phyloP scores from a whole-genome alignment of 1,140 invertebrate genomes.

The Brachionus manjavacas region DNA sequence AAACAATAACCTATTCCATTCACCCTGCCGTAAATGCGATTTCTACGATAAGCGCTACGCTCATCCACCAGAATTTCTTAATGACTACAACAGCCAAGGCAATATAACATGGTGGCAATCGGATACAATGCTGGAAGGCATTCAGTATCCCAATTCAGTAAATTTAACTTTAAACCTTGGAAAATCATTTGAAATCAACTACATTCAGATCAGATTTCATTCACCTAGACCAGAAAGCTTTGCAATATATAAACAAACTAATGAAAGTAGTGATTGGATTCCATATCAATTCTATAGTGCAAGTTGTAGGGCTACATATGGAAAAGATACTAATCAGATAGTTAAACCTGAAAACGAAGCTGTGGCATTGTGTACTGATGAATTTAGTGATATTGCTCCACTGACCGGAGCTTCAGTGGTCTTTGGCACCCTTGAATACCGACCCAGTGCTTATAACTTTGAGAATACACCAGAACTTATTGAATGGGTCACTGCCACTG shows the following conservation, averaged over 20 bases:
- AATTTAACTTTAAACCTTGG: constrained; percentile 88
- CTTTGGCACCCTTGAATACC: constrained; percentile 87
- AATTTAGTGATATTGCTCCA: constrained; percentile 95
- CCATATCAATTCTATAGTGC: constrained; percentile 61
- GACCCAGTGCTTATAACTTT: constrained; percentile 84
- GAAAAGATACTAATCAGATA: constrained; percentile 70
- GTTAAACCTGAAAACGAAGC: constrained; percentile 57
- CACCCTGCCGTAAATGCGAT: constrained; percentile 59
- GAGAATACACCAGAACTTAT: constrained; percentile 71
- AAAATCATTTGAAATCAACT: constrained; percentile 96
- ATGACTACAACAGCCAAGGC: constrained; percentile 69
- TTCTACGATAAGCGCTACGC: constrained; percentile 58
- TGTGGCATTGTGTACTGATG: constrained; percentile 73
- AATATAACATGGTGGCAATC: constrained; percentile 97
- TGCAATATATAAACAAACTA: constrained; percentile 81
- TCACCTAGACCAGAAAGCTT: constrained; percentile 79
- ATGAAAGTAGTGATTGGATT: constrained; percentile 84
- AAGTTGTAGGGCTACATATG: constrained; percentile 81
- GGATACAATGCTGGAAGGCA: constrained; percentile 86
- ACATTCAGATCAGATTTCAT: constrained; percentile 83
- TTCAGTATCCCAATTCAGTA: constrained; percentile 81
- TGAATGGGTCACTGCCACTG: constrained; percentile 96
- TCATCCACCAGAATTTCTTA: constrained; percentile 73
- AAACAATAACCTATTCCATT: too few relatives aligned
- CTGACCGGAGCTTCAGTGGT: constrained; percentile 85